These are phyloP conservation scores for Sinhomidia bicolor DNA, from an alignment of 2,888 invertebrate species.

Conservation along the genomic window DNA sequence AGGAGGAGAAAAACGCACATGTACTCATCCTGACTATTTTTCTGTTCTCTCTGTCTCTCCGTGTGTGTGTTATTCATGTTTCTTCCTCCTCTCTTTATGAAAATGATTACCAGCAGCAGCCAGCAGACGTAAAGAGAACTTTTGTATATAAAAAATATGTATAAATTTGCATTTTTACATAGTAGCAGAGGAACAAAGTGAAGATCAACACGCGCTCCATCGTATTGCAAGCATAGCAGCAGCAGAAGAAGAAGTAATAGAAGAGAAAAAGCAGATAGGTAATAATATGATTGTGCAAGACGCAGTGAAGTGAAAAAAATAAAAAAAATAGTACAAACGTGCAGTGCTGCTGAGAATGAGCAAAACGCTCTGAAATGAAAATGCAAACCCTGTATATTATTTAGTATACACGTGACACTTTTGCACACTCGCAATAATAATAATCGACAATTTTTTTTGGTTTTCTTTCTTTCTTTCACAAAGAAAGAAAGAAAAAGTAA, in stretches of 20 bases:
- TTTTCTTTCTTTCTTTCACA: no score
- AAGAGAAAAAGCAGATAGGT: background rate
- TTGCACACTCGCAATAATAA: no score
- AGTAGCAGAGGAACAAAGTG: background rate
- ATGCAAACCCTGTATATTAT: no score
- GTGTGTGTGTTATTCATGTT: no score
- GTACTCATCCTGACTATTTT: background rate
- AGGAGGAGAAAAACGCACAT: constrained; percentile 41
- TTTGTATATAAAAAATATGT: background rate
- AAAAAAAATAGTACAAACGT: background rate
- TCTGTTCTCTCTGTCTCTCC: no score
- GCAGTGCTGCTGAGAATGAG: background rate
- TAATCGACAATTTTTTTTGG: no score
- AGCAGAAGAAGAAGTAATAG: no score
- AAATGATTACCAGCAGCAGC: constrained; percentile 17
- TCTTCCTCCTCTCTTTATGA: background rate
- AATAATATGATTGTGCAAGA: constrained; percentile 28
- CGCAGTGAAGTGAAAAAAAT: background rate
- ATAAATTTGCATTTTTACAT: no score
- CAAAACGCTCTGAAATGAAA: no score
- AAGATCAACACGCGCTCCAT: constrained; percentile 5
- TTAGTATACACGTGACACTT: no score
- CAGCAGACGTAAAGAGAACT: background rate
- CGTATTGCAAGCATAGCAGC: no score
- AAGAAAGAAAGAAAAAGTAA: no score